A percentile compares a stretch with the other conserved stretches of the same genome.
Conservation (phyloP, 2,113 vertebrate species). For the Tautogolabrus adspersus region DNA sequence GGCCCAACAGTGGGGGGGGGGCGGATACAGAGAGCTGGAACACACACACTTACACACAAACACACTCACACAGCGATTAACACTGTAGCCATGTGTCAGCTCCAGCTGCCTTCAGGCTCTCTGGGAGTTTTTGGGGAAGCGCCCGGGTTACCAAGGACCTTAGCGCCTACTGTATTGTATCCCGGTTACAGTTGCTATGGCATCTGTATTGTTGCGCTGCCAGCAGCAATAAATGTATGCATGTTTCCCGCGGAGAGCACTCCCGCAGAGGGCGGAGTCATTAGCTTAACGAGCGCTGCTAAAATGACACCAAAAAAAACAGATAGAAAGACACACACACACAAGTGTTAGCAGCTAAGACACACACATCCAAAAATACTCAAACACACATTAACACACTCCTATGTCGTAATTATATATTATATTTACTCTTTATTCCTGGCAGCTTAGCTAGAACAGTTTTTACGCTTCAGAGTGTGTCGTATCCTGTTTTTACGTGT, state of each 20-base stretch:
- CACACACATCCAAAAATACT: slow-evolving; percentile 1
- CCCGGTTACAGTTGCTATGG: slow-evolving; percentile 63
- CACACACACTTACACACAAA: neutral
- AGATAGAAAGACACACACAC: neutral
- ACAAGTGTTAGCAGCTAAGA: neutral
- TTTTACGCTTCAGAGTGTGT: slow-evolving; percentile 5
- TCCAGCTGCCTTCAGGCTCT: slow-evolving; percentile 52
- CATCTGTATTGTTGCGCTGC: slow-evolving; percentile 58
- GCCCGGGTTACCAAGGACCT: slow-evolving; percentile 45
- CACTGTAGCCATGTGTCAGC: slow-evolving; percentile 43
- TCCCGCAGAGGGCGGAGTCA: slow-evolving; percentile 57
- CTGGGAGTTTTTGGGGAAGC: slow-evolving; percentile 45
- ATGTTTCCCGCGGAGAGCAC: slow-evolving; percentile 53
- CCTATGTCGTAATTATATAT: slow-evolving; percentile 35
- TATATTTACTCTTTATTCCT: slow-evolving; percentile 39
- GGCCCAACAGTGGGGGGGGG: slow-evolving; percentile 10
- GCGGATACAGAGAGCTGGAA: neutral
- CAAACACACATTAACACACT: neutral
- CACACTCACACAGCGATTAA: neutral
- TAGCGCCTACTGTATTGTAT: slow-evolving; percentile 40
- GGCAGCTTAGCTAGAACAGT: slow-evolving; percentile 7
- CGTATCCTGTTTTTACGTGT: neutral
- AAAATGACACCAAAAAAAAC: slow-evolving; percentile 14
- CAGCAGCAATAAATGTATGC: slow-evolving; percentile 58
- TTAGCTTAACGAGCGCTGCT: slow-evolving; percentile 56